A percentile compares a stretch with the other conserved stretches of the same genome.
These are phyloP conservation scores for Polyommatus icarus DNA, from an alignment of 2,888 invertebrate species.

Conservation along the genomic window DNA sequence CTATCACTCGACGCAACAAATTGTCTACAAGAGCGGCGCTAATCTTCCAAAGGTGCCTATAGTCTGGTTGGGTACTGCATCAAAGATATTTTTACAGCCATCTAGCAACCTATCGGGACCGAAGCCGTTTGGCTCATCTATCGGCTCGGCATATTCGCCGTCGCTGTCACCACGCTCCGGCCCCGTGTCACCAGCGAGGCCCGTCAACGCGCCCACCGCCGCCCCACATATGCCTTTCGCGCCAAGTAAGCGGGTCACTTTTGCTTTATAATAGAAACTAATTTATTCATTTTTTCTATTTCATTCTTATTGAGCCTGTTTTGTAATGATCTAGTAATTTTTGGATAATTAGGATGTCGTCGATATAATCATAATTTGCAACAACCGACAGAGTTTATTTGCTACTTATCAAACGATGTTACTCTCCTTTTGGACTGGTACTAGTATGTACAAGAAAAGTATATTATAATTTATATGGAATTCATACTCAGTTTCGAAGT, in stretches of 20 bases:
- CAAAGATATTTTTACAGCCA: slow-evolving; percentile 54
- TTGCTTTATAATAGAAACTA: slow-evolving; percentile 59
- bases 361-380: neutral
- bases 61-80: slow-evolving; percentile 4
- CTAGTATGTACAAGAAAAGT: neutral
- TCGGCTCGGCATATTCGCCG: slow-evolving; percentile 77
- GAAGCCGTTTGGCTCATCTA: slow-evolving; percentile 82
- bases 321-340: neutral
- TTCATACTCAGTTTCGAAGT: neutral
- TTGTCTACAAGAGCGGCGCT: no score
- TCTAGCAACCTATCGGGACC: slow-evolving; percentile 80
- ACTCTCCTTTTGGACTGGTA: neutral
- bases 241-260: slow-evolving; percentile 78
- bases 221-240: slow-evolving; percentile 57
- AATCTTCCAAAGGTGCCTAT: no score
- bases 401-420: neutral
- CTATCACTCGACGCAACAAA: no score
- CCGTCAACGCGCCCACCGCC: slow-evolving; percentile 52
- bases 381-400: neutral
- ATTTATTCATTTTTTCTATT: neutral
- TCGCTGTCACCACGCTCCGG: slow-evolving; percentile 76
- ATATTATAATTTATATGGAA: no score
- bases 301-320: neutral
- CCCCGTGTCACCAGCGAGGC: slow-evolving; percentile 75
- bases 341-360: neutral